Evolutionary conservation across 2,888 invertebrate species (phyloP).

Genomic region (Xanthia icteritia): DNA sequence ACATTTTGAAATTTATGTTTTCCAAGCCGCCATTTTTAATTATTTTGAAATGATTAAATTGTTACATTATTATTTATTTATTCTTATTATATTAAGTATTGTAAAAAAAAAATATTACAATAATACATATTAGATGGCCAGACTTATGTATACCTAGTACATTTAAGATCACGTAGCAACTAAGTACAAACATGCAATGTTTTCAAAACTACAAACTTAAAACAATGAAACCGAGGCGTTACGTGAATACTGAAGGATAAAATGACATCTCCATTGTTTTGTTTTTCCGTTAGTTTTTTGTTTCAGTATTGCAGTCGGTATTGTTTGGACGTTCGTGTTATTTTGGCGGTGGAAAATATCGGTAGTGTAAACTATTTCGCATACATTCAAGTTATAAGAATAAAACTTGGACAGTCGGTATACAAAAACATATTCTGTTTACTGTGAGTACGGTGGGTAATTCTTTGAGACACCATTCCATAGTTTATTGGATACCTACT

Average conservation of each 20-base stretch:
- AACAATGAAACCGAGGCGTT: slow-evolving; percentile 46
- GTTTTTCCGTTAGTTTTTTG: slow-evolving; percentile 55
- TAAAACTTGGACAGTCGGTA: neutral
- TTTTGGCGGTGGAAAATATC: slow-evolving; percentile 10
- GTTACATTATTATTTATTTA: too few relatives aligned
- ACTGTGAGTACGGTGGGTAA: neutral
- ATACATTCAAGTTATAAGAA: neutral
- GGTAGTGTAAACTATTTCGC: slow-evolving; percentile 12
- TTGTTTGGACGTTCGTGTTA: slow-evolving; percentile 36
- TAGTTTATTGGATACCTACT: neutral
- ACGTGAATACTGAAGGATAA: slow-evolving; percentile 46
- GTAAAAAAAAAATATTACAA: too few relatives aligned
- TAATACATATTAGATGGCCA: neutral
- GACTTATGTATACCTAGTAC: neutral
- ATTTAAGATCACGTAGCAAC: slow-evolving; percentile 23
- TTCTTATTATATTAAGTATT: too few relatives aligned
- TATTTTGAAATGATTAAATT: too few relatives aligned
- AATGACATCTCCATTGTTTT: slow-evolving; percentile 51
- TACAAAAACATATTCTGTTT: neutral
- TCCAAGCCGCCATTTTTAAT: too few relatives aligned
- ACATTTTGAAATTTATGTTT: too few relatives aligned
- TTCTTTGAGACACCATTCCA: neutral
- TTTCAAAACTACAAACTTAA: slow-evolving; percentile 22
- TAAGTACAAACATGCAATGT: slow-evolving; percentile 9
- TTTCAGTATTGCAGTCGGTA: slow-evolving; percentile 31